These are phyloP conservation scores for Drosophila quadrilineata DNA, from an alignment of 1,140 invertebrate species.

Conservation along the genomic window DNA sequence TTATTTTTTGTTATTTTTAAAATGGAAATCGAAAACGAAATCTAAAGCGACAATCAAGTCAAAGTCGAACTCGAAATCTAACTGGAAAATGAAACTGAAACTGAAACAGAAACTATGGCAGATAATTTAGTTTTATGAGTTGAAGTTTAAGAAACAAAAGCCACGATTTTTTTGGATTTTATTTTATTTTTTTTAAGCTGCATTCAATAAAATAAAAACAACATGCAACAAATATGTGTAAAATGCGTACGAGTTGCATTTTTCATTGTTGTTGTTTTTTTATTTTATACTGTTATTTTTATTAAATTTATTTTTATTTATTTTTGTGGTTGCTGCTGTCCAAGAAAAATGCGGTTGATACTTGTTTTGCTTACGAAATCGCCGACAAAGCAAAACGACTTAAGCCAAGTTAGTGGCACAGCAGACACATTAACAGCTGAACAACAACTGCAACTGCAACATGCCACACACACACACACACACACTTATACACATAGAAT, in stretches of 20 bases:
- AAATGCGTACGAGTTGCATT: constrained; percentile 55
- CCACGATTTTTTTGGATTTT: too few species aligned
- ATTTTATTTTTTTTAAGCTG: too few species aligned
- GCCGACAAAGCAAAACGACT: too few species aligned
- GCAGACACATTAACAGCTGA: constrained; percentile 9
- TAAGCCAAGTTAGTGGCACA: constrained; percentile 37
- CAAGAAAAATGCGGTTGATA: constrained; percentile 12
- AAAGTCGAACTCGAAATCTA: constrained; percentile 17
- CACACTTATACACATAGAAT: constrained; percentile 14
- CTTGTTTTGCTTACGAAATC: constrained; percentile 49
- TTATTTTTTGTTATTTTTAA: too few species aligned
- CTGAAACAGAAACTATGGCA: not conserved
- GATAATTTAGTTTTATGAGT: constrained; percentile 8
- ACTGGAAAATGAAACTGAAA: constrained; percentile 16
- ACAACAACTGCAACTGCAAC: constrained; percentile 5
- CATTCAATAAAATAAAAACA: constrained; percentile 7
- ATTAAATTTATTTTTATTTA: constrained; percentile 10
- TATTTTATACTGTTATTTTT: not conserved
- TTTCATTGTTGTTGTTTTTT: constrained; percentile 36
- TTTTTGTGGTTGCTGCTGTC: constrained; percentile 22
- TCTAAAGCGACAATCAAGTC: constrained; percentile 66
- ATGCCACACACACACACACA: not conserved
- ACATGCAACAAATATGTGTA: constrained; percentile 48
- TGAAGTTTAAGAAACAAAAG: constrained; percentile 31
- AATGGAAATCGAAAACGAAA: constrained; percentile 64